Base-by-base conservation (phyloP, 2,797 vertebrate species). In the Phylloscopus collybita region DNA sequence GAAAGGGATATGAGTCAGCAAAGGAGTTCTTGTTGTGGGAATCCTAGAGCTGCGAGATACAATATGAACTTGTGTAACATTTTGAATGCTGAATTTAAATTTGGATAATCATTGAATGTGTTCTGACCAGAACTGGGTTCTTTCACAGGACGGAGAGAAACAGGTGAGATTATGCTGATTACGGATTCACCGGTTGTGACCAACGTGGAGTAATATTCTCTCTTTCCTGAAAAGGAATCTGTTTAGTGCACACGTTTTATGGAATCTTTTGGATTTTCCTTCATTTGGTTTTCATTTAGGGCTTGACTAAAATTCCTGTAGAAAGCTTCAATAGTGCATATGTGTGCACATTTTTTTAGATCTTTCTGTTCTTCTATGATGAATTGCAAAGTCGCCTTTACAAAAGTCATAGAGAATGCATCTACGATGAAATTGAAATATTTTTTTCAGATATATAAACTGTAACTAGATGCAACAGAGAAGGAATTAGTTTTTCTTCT, bases 251-350 rank as follows among this genome's bases (percentile, higher is more conserved):
- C 27, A 16, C 27, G 15, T 59, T 85, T 76, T 30, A 96, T 14
- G 96, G 94, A 92, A 96, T 97, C 91, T 96, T 97, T 88, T 94
- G 97, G 30, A 96, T 96, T 92, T 80, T 96, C 98, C 93, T 96
- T 95, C 98, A 88, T 98, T 98, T 96, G 96, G 85, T 88, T 97
- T 97, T 92, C 80, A 91, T 97, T 94, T 95, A 85, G 60, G 82
- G 44, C 87, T 96, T 91, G 50, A 86, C 90, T 90, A 62, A 93
- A 84, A 73, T 64, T 94, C 70, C 89, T 66, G 38, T 78, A 78
- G 86, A 81, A 91, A 66, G 12, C 47, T 92, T 88, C 65, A 92
- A 78, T 93, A 90, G 14, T 80, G 69, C 71, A 26, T 76, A 69
- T 53, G 66, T 8, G 32, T 64, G 75, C 78, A 92, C 57, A 74